Evolutionary conservation across 2,888 invertebrate species (phyloP), one percentile per base, ranked within the genome.

Genomic region (Phanerotoma sp.): DNA sequence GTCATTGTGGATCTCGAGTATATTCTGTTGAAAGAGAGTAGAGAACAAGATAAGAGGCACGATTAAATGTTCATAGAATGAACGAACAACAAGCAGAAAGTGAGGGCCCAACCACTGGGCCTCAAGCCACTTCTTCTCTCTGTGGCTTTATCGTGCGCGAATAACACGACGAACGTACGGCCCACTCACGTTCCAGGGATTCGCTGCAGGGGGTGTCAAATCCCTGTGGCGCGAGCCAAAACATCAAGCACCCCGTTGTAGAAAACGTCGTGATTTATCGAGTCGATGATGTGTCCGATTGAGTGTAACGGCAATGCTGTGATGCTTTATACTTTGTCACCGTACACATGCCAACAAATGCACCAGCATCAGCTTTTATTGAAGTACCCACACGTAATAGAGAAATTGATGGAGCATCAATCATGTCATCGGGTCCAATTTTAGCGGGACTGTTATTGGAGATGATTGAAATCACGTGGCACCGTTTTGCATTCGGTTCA

Each of bases 201-300:
- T 62, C 33, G 56, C 56, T 20, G 33, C 53, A 58, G 60, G 66
- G 67, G 65, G 62, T 64, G 67, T 65, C 60, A 66, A 67, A 63
- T 70, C 62, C 74, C 74, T 68, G 70, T 62, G 61, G 74, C 56
- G 75, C 65, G 67, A 70, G 67, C 68, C 73, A 72, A 74, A 75
- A 75, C 69, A 74, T 66, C 62, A 61, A 66, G 65, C 66, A 67
- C 62, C 65, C 58, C 62, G 62, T 63, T 62, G 51, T 62, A 64
- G 53, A 54, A 57, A 47, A 53, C 54, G 52, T 60, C 60, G 65
- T 74, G 71, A 75, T 75, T 74, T 72, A 73, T 75, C 66, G 68
- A 60, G 32, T 51, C 62, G 67, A 66, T 68, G 66, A 70, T 67
- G 59, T 62, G 65, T 66, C 65, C 45, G 63, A 67, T 67, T 61